Conservation (phyloP, 2,888 invertebrate species). For the Hermaeophaga mercurialis region DNA sequence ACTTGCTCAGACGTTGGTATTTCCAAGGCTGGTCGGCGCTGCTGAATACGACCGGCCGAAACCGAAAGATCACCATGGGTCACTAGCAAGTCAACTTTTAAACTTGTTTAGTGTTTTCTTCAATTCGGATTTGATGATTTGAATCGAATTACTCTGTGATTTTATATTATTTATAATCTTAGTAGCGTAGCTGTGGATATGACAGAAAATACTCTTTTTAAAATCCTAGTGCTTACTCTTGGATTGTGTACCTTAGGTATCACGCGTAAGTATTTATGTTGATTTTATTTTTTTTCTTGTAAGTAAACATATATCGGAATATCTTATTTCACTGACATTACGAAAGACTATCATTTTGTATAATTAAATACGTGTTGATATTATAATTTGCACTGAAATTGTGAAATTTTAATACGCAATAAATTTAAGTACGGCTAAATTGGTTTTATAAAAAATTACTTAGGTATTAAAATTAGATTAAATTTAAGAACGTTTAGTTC, state of each 20-base stretch:
- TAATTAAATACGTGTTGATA: no score
- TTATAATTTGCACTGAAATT: no score
- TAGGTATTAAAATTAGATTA: no score
- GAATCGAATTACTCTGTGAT: conserved; percentile 19
- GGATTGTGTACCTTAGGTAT: conserved; percentile 22
- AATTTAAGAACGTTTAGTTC: no score
- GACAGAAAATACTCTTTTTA: conserved; percentile 5
- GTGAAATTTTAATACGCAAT: no score
- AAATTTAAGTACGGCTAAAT: no score
- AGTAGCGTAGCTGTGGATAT: conserved; percentile 13
- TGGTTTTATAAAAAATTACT: no score
- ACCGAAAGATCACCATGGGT: conserved; percentile 41
- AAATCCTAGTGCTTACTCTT: conserved; percentile 15
- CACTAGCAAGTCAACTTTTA: conserved; percentile 35
- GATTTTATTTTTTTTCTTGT: no score
- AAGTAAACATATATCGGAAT: no score
- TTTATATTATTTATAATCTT: conserved; percentile 10
- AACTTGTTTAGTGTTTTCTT: conserved; percentile 29
- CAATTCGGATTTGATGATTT: conserved; percentile 13
- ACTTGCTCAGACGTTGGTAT: conserved; percentile 29
- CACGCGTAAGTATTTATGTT: conserved; percentile 27
- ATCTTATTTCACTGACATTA: no score
- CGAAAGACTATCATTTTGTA: no score
- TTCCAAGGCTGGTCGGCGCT: conserved; percentile 45
- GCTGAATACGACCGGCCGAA: conserved; percentile 17